Conservation (phyloP, 2,113 vertebrate species). For the Hepsetus odoe region DNA sequence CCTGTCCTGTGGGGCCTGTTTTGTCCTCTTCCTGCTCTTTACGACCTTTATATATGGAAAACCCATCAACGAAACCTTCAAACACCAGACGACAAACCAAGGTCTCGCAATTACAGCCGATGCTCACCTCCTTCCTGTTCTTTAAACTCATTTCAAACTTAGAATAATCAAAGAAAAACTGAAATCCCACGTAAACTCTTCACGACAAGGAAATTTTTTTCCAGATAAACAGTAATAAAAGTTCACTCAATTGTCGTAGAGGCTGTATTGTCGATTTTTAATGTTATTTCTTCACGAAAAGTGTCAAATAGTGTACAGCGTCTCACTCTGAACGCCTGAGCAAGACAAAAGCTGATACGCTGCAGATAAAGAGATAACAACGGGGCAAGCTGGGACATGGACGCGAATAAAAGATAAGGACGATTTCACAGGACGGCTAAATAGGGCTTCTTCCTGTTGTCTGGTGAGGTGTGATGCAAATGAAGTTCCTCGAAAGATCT, state of each 20-base stretch:
- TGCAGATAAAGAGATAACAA: background rate
- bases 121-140: too few species aligned
- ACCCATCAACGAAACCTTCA: background rate
- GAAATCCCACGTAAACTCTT: too few species aligned
- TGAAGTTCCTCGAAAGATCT: too few species aligned
- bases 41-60: conserved; percentile 8
- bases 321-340: background rate
- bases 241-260: too few species aligned
- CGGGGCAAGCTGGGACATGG: background rate
- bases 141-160: too few species aligned
- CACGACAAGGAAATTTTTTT: too few species aligned
- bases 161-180: background rate
- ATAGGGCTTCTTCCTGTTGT: background rate
- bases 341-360: background rate
- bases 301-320: background rate
- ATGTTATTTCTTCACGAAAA: background rate
- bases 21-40: conserved; percentile 31
- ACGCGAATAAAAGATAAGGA: background rate
- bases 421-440: background rate
- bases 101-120: background rate
- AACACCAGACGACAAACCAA: background rate
- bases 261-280: too few species aligned
- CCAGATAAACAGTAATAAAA: too few species aligned
- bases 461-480: background rate
- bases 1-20: background rate